Evolutionary conservation across 2,797 vertebrate genomes (phyloP), one percentile per base, ranked within the genome.

Genomic region (Malacoraja senta): DNA sequence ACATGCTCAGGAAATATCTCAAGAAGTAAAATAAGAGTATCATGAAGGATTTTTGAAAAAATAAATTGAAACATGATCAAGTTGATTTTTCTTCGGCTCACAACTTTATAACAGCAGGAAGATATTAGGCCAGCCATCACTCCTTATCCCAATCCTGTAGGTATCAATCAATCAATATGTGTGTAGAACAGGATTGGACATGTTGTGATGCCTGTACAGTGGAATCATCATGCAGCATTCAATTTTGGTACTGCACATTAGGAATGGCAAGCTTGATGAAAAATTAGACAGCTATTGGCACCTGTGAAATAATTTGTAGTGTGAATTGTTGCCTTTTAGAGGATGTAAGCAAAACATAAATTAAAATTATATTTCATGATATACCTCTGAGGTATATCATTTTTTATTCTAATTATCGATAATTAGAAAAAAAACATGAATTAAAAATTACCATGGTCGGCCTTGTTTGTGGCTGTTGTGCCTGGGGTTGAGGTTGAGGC

Each of bases 381-480:
- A 17, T 65, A 26, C 35, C 61, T 84, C 26, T 72, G 38, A 53
- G 74, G 44, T 86, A 83, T 1, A 65, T n/a, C 38, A 38, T 32
- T 86, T 8, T 32, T 58, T 17, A 88, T 74, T 88, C 35, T 24
- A 71, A 88, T 19, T 29, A 65, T 65, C 58, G 81, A 81, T 58
- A 88, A 88, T 32, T 88, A 83, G n/a, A 2, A 38, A 93, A 76
- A n/a, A 94, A 74, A 24, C 21, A 38, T 71, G 32, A 91, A 38
- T 74, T 91, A 74, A 91, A 53, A 53, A 44, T 92, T 92, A 92
- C 90, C 90, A 58, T 74, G 38, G 38, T n/a, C 0, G 90, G 90
- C 13, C 96, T 96, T 94, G 99, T 98, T 98, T 94, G 98, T 96
- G 94, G 94, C 77, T 92, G 97, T 97, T 94, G 97, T 96, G 97